Conservation (phyloP, 2,113 vertebrate genomes). For the Turnix velox region DNA sequence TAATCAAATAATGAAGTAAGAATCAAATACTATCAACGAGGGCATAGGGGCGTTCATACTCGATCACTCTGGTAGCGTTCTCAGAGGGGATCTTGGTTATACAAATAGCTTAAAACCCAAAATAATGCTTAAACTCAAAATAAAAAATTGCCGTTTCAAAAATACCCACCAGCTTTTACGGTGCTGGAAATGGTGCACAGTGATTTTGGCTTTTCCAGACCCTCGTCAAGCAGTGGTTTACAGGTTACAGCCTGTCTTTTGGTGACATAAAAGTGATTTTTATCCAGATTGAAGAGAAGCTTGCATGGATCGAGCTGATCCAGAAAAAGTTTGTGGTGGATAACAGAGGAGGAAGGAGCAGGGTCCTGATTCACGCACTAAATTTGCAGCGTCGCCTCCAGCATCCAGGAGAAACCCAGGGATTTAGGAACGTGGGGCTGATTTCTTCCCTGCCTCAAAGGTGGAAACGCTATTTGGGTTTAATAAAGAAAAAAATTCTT, state of each 20-base stretch:
- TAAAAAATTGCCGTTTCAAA: not conserved
- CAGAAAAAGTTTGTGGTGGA: fast-evolving
- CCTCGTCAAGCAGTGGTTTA: not conserved
- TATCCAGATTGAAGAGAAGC: not conserved
- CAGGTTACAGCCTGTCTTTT: not conserved
- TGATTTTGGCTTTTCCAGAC: not conserved
- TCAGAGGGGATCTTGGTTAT: not conserved
- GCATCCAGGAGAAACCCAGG: not conserved
- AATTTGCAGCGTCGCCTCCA: not conserved
- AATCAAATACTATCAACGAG: not conserved
- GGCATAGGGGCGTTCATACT: fast-evolving
- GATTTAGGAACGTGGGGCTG: not conserved
- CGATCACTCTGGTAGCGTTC: fast-evolving
- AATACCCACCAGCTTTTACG: not conserved
- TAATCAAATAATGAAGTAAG: not conserved
- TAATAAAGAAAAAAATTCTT: not conserved
- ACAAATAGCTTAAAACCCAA: not conserved
- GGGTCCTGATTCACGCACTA: not conserved
- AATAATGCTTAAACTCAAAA: not conserved
- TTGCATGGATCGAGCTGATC: fast-evolving
- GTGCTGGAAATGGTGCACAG: fast-evolving
- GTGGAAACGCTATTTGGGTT: not conserved
- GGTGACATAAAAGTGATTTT: not conserved
- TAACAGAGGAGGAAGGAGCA: not conserved
- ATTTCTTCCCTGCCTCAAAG: not conserved